A percentile compares a stretch with the other conserved stretches of the same genome.
Conservation (phyloP, 2,888 invertebrate species). For the Rhaphigaster nebulosa region DNA sequence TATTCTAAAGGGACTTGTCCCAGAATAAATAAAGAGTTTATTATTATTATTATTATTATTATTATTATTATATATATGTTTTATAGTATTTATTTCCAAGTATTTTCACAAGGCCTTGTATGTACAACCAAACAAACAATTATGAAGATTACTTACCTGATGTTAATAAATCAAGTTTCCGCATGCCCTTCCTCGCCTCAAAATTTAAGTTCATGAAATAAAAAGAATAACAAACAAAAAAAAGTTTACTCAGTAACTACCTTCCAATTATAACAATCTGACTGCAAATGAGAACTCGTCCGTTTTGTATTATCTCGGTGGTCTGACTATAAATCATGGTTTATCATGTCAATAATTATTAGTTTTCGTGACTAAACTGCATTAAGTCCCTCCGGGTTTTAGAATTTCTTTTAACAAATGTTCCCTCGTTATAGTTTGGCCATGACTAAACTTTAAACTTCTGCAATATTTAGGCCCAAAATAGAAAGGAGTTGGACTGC, state of each 20-base stretch:
- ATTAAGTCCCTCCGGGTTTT: not conserved
- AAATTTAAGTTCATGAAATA: not conserved
- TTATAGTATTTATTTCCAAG: too few species aligned
- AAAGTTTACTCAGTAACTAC: not conserved
- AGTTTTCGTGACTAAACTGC: not conserved
- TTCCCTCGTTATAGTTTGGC: not conserved
- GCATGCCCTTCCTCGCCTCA: too few species aligned
- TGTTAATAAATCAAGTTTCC: too few species aligned
- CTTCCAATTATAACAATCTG: not conserved
- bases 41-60: too few species aligned
- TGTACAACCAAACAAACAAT: too few species aligned
- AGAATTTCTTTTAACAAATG: slow-evolving; percentile 6
- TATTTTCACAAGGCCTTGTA: too few species aligned
- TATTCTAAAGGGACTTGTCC: too few species aligned
- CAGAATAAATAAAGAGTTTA: too few species aligned
- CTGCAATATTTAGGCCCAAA: not conserved
- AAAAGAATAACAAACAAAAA: not conserved
- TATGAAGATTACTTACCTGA: too few species aligned
- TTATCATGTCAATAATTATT: slow-evolving; percentile 5
- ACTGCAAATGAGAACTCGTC: not conserved
- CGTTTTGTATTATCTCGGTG: not conserved
- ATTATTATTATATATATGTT: too few species aligned
- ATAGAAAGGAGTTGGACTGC: not conserved
- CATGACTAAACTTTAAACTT: not conserved
- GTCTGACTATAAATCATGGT: not conserved